Percentiles rank a stretch among this genome's conserved stretches.
Conservation (phyloP, 2,888 invertebrate species). For the Trissoscelio sp. region DNA sequence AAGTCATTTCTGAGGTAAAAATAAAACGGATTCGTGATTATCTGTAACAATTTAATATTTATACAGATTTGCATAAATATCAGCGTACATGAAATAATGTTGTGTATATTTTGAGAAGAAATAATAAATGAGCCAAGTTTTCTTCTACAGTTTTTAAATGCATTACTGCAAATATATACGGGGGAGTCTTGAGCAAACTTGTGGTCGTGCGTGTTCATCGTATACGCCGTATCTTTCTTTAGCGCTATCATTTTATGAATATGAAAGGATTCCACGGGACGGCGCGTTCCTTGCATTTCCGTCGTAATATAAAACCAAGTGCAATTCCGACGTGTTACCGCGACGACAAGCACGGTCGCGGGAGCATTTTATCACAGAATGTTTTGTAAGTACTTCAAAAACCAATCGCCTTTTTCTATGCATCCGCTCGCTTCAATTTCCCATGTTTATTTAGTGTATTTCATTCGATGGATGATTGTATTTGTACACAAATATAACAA, state of each 20-base stretch:
- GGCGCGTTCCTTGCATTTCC: conserved; percentile 43
- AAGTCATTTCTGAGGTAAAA: no score
- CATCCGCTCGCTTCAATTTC: conserved; percentile 42
- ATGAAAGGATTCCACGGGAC: conserved; percentile 54
- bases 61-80: no score
- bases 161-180: background rate
- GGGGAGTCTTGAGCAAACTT: conserved; percentile 6
- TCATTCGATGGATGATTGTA: conserved; percentile 51
- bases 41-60: no score
- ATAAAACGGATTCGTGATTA: no score
- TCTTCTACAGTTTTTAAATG: background rate
- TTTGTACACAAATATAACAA: conserved; percentile 44
- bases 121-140: background rate
- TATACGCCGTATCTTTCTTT: conserved; percentile 16
- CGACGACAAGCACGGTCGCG: conserved; percentile 1
- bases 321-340: conserved; percentile 41
- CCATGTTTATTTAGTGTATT: conserved; percentile 61
- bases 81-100: no score
- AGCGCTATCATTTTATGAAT: conserved; percentile 48
- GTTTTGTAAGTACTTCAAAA: conserved; percentile 60
- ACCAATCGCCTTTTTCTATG: conserved; percentile 60
- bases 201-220: conserved; percentile 1
- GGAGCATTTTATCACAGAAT: conserved; percentile 49
- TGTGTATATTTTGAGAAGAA: background rate
- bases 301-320: conserved; percentile 37